Evolutionary conservation across 1,140 invertebrate genomes (phyloP).

Genomic region (Nautilus pompilius): DNA sequence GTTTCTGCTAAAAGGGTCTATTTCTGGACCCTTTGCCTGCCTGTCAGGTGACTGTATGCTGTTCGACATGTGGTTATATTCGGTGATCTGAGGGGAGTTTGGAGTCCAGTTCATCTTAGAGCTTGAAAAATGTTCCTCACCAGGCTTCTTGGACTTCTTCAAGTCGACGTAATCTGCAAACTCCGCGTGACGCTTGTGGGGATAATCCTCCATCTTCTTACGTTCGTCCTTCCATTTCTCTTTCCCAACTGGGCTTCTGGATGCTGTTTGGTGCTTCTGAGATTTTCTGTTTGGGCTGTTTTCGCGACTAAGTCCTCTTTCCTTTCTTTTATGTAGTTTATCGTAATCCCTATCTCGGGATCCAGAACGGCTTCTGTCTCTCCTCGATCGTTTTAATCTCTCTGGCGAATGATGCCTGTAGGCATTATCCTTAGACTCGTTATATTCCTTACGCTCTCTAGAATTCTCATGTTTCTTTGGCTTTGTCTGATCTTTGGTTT

Average conservation of each 20-base stretch:
- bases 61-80: no score
- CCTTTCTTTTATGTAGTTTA: slow-evolving; percentile 11
- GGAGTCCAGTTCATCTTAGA: no score
- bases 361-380: slow-evolving; percentile 5
- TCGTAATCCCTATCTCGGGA: slow-evolving; percentile 10
- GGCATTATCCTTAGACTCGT: slow-evolving; percentile 8
- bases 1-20: no score
- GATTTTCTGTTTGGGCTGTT: not conserved
- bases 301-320: slow-evolving; percentile 4
- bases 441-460: slow-evolving; percentile 7
- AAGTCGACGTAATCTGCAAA: no score
- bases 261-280: slow-evolving; percentile 7
- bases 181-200: not conserved
- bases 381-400: not conserved
- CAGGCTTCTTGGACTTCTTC: no score
- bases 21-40: no score
- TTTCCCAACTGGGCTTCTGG: slow-evolving; percentile 4
- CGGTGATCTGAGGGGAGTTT: no score
- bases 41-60: no score
- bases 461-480: no score
- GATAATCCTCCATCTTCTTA: slow-evolving; percentile 9
- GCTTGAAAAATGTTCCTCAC: no score
- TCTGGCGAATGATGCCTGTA: slow-evolving; percentile 2
- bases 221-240: slow-evolving; percentile 8
- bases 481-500: no score